These are phyloP conservation scores for Trichogramma dendrolimi DNA, from an alignment of 2,888 invertebrate genomes.

Conservation along the genomic window DNA sequence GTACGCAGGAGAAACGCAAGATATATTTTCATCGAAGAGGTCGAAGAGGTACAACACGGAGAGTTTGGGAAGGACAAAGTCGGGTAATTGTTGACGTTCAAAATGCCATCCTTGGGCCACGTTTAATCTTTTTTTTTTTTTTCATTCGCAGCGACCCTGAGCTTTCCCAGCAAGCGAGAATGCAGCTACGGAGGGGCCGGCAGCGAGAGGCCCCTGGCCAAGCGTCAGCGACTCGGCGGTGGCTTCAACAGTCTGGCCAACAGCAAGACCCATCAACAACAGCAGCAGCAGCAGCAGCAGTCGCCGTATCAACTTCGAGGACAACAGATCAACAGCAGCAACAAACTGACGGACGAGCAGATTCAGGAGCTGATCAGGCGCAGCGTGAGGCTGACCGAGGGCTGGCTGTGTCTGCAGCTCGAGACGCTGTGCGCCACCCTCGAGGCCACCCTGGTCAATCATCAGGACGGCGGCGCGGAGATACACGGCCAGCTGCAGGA, in stretches of 20 bases:
- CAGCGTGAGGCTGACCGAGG: constrained; percentile 36
- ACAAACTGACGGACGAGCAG: constrained; percentile 35
- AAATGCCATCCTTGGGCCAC: no score
- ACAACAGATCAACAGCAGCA: constrained; percentile 13
- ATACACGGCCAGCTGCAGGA: constrained; percentile 2
- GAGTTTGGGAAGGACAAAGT: not conserved
- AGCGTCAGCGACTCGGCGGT: constrained; percentile 35
- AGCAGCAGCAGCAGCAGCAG: no score
- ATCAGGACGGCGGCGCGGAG: not conserved
- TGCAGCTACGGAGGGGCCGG: constrained; percentile 27
- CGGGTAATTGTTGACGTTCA: constrained; percentile 5
- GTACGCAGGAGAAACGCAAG: constrained; percentile 3
- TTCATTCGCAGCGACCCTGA: no score
- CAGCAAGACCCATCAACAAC: no score
- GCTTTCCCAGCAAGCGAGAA: not conserved
- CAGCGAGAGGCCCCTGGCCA: constrained; percentile 36
- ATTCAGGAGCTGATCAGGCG: constrained; percentile 38
- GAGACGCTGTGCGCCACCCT: constrained; percentile 29
- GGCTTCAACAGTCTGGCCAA: no score
- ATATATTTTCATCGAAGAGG: not conserved
- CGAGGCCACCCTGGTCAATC: constrained; percentile 10
- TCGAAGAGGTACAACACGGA: constrained; percentile 4
- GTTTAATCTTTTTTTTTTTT: no score
- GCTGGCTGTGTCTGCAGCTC: constrained; percentile 41
- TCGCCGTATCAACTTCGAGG: not conserved